A percentile compares a stretch with the other conserved stretches of the same genome.
Evolutionary conservation across 92 coral and sea anemone species (phyloP).

Genomic region (Parazoanthus swiftii): DNA sequence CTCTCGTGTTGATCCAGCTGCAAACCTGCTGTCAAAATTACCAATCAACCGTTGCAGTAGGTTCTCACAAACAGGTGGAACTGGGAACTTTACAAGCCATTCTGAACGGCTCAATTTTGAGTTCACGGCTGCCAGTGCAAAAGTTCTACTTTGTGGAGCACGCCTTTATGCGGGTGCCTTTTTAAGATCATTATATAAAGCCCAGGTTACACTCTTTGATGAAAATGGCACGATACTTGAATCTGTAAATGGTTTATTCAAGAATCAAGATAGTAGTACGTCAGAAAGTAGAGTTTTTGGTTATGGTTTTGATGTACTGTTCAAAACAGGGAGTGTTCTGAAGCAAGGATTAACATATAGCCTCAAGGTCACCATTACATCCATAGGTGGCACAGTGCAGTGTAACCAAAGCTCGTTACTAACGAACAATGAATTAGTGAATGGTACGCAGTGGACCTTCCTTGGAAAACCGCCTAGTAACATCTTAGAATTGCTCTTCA

Average conservation of each 20-base stretch:
- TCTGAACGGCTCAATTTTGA: not conserved
- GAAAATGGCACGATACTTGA: not conserved
- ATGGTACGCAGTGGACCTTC: not conserved
- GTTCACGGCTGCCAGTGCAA: not conserved
- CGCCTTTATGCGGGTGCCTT: not conserved
- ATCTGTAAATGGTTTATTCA: not conserved
- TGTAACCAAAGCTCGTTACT: not conserved
- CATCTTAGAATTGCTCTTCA: not conserved
- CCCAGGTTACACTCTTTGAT: not conserved
- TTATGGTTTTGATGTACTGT: constrained; percentile 3
- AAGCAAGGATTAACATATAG: not conserved
- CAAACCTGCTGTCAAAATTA: not conserved
- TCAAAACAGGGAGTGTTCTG: not conserved
- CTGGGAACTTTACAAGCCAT: not conserved
- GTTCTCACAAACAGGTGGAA: not conserved
- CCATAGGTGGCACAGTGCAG: not conserved
- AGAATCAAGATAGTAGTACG: not conserved
- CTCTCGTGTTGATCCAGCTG: not conserved
- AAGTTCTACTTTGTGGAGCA: not conserved
- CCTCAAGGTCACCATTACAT: not conserved
- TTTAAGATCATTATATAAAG: not conserved
- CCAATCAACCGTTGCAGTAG: not conserved
- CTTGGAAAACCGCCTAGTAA: not conserved
- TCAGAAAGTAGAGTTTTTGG: not conserved
- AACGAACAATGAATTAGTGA: not conserved